Evolutionary conservation across 1,140 invertebrate species (phyloP).

Genomic region (Antheraea pernyi): DNA sequence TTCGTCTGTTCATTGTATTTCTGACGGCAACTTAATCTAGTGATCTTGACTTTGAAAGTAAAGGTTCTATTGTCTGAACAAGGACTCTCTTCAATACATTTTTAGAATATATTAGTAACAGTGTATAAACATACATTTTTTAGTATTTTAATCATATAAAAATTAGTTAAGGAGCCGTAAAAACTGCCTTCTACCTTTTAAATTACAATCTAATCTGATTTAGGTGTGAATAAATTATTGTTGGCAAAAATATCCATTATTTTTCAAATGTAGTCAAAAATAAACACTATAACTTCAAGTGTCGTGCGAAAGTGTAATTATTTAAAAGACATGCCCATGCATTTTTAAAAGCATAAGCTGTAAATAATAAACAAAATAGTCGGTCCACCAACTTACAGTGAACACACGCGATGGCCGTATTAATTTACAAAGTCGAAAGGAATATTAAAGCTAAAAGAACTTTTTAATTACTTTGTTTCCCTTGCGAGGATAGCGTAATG

Average conservation of each 20-base stretch:
- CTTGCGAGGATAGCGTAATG: conserved; percentile 2
- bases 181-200: background rate
- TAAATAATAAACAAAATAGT: conserved; percentile 4
- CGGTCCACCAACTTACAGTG: background rate
- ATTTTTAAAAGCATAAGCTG: conserved; percentile 3
- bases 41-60: background rate
- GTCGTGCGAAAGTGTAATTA: conserved; percentile 4
- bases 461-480: conserved; percentile 1
- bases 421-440: conserved; percentile 3
- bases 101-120: background rate
- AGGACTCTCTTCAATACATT: background rate
- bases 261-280: conserved; percentile 1
- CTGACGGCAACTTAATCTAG: background rate
- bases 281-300: conserved; percentile 1
- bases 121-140: background rate
- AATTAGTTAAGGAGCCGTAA: background rate
- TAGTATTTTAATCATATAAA: background rate
- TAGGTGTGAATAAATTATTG: background rate
- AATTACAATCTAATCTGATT: background rate
- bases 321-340: conserved; percentile 4
- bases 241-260: background rate
- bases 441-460: conserved; percentile 1
- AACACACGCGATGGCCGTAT: background rate
- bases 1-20: background rate
- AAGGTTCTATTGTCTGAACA: background rate